Base-by-base conservation (phyloP, 37 sponge, comb jelly and placozoan genomes). In the Beroe forskalii region DNA sequence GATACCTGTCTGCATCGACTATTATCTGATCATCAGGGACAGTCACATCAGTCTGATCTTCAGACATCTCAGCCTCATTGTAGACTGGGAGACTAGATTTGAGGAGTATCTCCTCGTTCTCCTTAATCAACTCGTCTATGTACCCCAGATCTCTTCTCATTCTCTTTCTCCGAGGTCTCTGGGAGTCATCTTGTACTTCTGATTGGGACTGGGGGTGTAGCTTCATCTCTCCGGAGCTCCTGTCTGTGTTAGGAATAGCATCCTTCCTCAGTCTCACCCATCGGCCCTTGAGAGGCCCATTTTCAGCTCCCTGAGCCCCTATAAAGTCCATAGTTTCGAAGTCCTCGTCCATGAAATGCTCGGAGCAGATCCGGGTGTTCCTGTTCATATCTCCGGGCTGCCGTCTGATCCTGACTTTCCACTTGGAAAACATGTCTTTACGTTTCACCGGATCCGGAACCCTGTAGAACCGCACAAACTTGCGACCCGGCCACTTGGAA, bases 321-420 rank as follows among this genome's bases (percentile, higher is more conserved):
- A 30, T 30, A 24, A 63, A 30, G 25, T 63, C 66, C 20, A 28
- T 28, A 28, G 66, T 24, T 4, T 63, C 66, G 66, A 63, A 63
- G 25, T 63, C 66, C 25, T 63, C 23, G 3, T 63, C 66, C 28
- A 30, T 20, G 25, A 63, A 63, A 20, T 63, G 66, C 66, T 63
- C 66, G n/a, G 66, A 63, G 66, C 66, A 63, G 25, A 63, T 19
- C 25, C 66, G 20, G 66, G 66, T 63, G 66, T 30, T 63, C 66
- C n/a, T 63, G 3, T 63, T 63, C 28, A 63, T 30, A 63, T 63
- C 66, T 20, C 25, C 66, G 25, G 66, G 66, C 25, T 20, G 66
- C 66, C 66, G 20, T 20, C 66, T 6, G 6, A 63, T 63, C 25
- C 66, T 63, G 23, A 4, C 2, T n/a, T 30, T 24, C 66, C 66